Conservation (phyloP, 2,113 vertebrate genomes). For the Rana temporaria region DNA sequence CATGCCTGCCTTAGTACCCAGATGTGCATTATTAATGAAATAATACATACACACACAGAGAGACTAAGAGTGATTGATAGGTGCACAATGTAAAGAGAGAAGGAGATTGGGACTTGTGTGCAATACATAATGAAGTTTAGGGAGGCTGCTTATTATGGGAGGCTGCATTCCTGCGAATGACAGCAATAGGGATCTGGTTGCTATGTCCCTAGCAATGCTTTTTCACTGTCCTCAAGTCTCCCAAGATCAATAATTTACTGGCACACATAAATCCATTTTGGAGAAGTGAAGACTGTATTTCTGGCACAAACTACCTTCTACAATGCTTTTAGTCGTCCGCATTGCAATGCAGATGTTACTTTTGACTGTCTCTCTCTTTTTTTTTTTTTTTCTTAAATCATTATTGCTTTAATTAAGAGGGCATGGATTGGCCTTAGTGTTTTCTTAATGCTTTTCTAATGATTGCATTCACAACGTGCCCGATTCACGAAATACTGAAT, state of each 20-base stretch:
- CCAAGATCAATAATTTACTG: conserved; percentile 21
- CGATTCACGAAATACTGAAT: too few species aligned
- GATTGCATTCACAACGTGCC: too few species aligned
- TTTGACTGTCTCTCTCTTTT: too few species aligned
- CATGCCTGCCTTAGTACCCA: background rate
- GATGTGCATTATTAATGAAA: conserved; percentile 16
- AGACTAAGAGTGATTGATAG: conserved; percentile 25
- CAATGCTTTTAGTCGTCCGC: too few species aligned
- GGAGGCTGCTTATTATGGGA: conserved; percentile 1
- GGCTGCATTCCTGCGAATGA: conserved; percentile 14
- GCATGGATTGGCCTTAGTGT: too few species aligned
- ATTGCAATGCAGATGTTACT: too few species aligned
- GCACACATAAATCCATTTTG: background rate
- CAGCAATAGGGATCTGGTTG: conserved; percentile 5
- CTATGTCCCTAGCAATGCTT: conserved; percentile 22
- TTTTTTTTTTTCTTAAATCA: too few species aligned
- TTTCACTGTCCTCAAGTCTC: background rate
- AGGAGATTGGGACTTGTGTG: conserved; percentile 9
- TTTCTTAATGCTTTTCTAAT: too few species aligned
- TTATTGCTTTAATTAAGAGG: too few species aligned
- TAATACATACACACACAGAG: conserved; percentile 1
- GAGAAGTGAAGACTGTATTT: background rate
- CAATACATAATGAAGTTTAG: conserved; percentile 36
- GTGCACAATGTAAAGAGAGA: conserved; percentile 8
- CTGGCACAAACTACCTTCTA: background rate